Evolutionary conservation across 2,888 invertebrate species (phyloP).

Genomic region (Epistrophella euchroma): DNA sequence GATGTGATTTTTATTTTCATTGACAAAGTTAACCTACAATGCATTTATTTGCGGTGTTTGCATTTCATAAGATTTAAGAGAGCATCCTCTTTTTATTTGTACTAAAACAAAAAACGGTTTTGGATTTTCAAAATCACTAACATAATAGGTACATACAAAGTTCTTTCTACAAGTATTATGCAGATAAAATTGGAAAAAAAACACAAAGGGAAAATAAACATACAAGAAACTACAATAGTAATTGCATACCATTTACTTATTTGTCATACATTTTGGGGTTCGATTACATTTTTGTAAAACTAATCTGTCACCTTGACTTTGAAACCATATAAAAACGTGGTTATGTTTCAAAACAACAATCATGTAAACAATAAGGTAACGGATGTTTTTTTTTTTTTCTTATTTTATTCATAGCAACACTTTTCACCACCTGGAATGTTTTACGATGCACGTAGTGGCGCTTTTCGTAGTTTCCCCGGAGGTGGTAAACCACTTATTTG

Average conservation of each 20-base stretch:
- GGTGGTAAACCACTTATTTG: slow-evolving; percentile 82
- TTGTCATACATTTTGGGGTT: slow-evolving; percentile 20
- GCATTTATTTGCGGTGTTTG: no score
- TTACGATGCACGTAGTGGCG: slow-evolving; percentile 80
- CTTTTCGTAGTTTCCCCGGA: slow-evolving; percentile 82
- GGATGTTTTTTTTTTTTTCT: not conserved
- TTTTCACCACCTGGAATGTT: slow-evolving; percentile 78
- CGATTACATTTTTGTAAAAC: slow-evolving; percentile 52
- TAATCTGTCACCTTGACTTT: slow-evolving; percentile 63
- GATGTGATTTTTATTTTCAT: no score
- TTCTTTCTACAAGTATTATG: no score
- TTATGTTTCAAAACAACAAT: slow-evolving; percentile 5
- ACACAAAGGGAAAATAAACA: no score
- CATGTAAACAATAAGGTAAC: not conserved
- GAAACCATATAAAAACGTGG: slow-evolving; percentile 40
- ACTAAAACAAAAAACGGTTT: no score
- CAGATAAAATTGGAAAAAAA: no score
- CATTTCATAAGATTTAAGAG: no score
- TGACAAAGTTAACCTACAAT: no score
- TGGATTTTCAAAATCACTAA: no score
- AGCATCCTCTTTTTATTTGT: no score
- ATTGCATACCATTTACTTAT: not conserved
- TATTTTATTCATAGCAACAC: slow-evolving; percentile 64
- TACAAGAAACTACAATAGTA: no score
- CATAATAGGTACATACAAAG: no score